These are phyloP conservation scores for Troilus luridus DNA, from an alignment of 2,888 invertebrate species.

Conservation along the genomic window DNA sequence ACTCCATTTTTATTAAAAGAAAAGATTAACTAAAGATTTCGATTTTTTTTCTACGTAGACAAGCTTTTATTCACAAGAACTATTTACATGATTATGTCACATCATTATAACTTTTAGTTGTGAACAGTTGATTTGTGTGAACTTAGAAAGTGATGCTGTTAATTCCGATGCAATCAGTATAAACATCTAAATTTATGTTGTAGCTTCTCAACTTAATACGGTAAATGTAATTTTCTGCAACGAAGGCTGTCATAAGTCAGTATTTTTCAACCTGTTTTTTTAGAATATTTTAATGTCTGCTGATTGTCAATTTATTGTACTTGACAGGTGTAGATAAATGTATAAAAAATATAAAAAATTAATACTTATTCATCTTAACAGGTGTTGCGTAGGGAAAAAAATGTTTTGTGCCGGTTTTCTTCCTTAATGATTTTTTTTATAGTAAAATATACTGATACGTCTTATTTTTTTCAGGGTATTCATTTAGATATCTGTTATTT, in stretches of 20 bases:
- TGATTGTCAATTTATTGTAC: too few relatives aligned
- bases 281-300: neutral
- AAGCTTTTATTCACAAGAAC: neutral
- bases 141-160: neutral
- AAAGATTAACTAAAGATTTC: neutral
- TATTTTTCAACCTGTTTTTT: neutral
- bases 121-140: neutral
- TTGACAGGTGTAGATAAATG: too few relatives aligned
- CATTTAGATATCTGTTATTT: neutral
- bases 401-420: neutral
- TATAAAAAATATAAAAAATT: too few relatives aligned
- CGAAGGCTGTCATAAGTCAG: neutral
- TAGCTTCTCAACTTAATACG: neutral
- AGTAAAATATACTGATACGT: neutral
- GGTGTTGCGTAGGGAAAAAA: neutral
- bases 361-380: neutral
- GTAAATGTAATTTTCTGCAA: neutral
- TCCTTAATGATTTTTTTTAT: neutral
- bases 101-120: neutral
- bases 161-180: neutral
- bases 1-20: neutral
- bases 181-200: neutral
- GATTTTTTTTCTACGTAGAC: neutral
- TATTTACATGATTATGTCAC: neutral
- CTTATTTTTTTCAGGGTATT: neutral